Base-by-base conservation (phyloP, 2,113 vertebrate genomes). In the Vimba vimba region DNA sequence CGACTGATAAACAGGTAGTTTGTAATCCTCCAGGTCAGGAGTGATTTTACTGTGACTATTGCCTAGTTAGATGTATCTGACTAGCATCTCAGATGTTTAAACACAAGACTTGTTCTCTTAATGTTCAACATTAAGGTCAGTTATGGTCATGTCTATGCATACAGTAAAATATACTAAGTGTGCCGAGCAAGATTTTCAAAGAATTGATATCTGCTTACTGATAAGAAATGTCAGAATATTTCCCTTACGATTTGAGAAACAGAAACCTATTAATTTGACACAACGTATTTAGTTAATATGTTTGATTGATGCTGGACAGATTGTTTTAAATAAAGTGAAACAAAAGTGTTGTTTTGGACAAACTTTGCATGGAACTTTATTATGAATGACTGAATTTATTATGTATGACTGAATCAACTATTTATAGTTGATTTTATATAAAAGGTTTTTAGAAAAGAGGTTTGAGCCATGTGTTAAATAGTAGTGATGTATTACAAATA, bases 271-370 rank as follows among this genome's bases (percentile, higher is more conserved):
- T 85, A 83, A 76, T 89, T 86, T 85, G 36, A 52, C 83, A 85
- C 10, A 81, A 50, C 1, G 50, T 76, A 85, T 90, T 92, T 74
- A 90, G 89, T 92, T 93, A 74, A 91, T 78, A 92, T 52, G 87
- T 89, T 90, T 88, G 90, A 57, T 89, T 88, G 90, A 93, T 93
- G 90, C 91, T 93, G 91, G 90, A 92, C 33, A 81, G 74, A 89
- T 91, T 91, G 91, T 94, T 94, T 94, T 94, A 84, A 95, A 94
- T 94, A 94, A 95, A 95, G 89, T 88, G 86, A 92, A 90, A 82
- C 68, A 52, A 81, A 4, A n/a, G 66, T 82, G 79, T 91, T 89
- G 87, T 90, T 89, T 90, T 89, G 77, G 83, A 69, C 27, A 55
- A 19, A 25, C 33, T 6, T 43, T 74, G 33, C 33, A 33, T 33